Evolutionary conservation across 2,113 vertebrate species (phyloP), one percentile per base, ranked within the genome.

Genomic region (Pelodiscus sinensis): DNA sequence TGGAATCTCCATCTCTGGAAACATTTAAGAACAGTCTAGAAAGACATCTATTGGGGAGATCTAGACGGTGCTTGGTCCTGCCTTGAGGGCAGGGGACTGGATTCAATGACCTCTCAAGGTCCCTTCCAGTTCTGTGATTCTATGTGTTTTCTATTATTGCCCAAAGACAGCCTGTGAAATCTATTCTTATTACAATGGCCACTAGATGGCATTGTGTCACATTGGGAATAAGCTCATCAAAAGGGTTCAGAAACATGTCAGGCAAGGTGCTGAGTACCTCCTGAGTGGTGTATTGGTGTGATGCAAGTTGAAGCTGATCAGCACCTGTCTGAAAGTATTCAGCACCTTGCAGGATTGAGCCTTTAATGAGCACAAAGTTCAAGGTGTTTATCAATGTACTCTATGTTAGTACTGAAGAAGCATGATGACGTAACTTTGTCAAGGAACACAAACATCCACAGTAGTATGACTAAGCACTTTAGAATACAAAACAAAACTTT

Each of bases 181-280:
- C 19, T 73, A 19, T 73, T 73, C 18, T 4, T 54, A 71, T 12
- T 54, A 24, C 31, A 27, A 0, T 2, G 88, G 87, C 97, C 98
- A 96, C 92, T 52, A 98, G 98, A 80, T 97, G 98, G 97, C 97
- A 92, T 62, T 27, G 60, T 93, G 80, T 77, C 62, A 78, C 44
- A 44, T 44, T 44, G 44, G 44, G 44, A 44, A 44, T 44, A 44
- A 44, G 44, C 44, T 44, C 44, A 44, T 44, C 44, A 44, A 44
- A 44, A 44, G 44, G 44, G 44, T 44, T 44, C 44, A 44, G 44
- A 44, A 44, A 44, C 44, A 44, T 44, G 44, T 44, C 44, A 35
- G 73, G 38, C 11, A 77, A 50, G 22, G 44, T 27, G 24, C 44
- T 77, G 73, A 77, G 73, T 22, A 50, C 73, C 38, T 77, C 73